Base-by-base conservation (phyloP, 2,888 invertebrate genomes). In the Metacarcinus magister region DNA sequence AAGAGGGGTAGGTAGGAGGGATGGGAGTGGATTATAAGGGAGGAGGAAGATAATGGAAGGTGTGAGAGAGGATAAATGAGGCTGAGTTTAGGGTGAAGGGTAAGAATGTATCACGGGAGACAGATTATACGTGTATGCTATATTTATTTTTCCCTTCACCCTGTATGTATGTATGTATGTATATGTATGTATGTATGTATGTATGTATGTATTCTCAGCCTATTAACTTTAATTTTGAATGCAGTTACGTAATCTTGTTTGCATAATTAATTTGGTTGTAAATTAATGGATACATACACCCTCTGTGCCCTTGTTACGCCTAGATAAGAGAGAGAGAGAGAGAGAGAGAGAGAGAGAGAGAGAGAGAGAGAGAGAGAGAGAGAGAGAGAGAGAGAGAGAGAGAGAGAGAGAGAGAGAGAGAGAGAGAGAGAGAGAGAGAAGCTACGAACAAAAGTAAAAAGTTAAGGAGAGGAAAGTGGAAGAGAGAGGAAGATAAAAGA, bases 381-480 rank as follows among this genome's bases (percentile, higher is more conserved):
- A 67, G 67, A 67, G 67, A 67, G 67, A 67, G 67, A 67, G 67
- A 67, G 67, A 67, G 67, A 67, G 67, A 67, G 67, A 67, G n/a
- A n/a, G 23, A 67, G n/a, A n/a, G n/a, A 67, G n/a, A 67, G 67
- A 67, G n/a, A 67, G n/a, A 67, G n/a, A n/a, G 23, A 67, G n/a
- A 67, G 67, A 67, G 67, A 67, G 67, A 2, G 23, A 54, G 67
- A 67, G 67, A 2, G 67, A 2, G 67, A 5, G 5, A 1, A 16
- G 67, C 67, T n/a, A n/a, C 67, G 19, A 0, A 67, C n/a, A 7
- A 67, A n/a, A 67, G 7, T 19, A 67, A 67, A 67, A 67, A n/a
- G 67, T n/a, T n/a, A 67, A 67, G 67, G 67, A 67, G 60, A 7
- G 2, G 67, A n/a, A 67, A n/a, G 67, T n/a, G 67, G 67, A 10